phyloP scores from a whole-genome alignment of 2,888 invertebrate genomes.

The Apoda limacodes region DNA sequence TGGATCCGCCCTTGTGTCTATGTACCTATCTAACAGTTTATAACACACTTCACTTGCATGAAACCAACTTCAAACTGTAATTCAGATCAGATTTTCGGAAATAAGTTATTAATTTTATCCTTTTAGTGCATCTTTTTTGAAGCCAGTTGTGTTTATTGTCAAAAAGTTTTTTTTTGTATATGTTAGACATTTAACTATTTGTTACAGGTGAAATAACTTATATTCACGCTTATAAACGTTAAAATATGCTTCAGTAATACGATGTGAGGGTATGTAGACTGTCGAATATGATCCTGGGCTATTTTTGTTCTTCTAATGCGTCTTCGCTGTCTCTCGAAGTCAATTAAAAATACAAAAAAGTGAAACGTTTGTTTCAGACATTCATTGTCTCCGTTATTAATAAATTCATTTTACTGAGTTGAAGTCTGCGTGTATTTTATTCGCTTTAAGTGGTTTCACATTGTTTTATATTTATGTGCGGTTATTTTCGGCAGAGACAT shows the following conservation, averaged over 20 bases:
- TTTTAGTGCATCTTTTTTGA: too few relatives aligned
- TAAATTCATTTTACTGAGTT: constrained; percentile 70
- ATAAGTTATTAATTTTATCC: too few relatives aligned
- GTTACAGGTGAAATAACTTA: too few relatives aligned
- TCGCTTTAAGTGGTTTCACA: constrained; percentile 71
- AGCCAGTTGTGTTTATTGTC: too few relatives aligned
- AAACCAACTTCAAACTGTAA: too few relatives aligned
- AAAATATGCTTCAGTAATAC: background rate
- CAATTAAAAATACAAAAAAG: constrained; percentile 70
- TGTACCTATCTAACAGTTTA: too few relatives aligned
- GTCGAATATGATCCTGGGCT: constrained; percentile 63
- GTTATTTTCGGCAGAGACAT: constrained; percentile 66
- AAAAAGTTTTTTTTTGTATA: too few relatives aligned
- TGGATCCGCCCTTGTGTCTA: too few relatives aligned
- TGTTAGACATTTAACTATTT: too few relatives aligned
- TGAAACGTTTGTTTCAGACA: constrained; percentile 66
- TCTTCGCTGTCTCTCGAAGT: constrained; percentile 60
- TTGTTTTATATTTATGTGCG: constrained; percentile 70
- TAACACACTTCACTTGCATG: too few relatives aligned
- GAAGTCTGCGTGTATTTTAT: constrained; percentile 69
- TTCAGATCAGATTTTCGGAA: too few relatives aligned
- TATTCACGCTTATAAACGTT: too few relatives aligned
- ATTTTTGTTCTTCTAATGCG: constrained; percentile 69
- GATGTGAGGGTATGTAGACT: constrained; percentile 22
- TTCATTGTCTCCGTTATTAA: constrained; percentile 70